Base-by-base conservation (phyloP, 2,113 vertebrate genomes). In the Sisor rabdophorus region DNA sequence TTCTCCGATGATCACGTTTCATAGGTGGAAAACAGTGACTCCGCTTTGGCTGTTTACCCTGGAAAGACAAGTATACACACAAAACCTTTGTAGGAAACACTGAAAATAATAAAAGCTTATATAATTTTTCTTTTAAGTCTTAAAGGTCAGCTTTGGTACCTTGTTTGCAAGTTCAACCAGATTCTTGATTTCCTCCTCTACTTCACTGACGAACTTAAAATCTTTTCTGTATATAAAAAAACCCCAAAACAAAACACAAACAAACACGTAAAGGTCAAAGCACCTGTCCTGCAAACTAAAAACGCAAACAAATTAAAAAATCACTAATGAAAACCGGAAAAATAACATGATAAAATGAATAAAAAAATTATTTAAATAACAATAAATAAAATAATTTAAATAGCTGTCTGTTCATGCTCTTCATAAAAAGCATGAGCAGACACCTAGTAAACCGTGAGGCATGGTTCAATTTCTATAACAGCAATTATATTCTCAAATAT, bases 1-100 rank as follows among this genome's bases (percentile, higher is more conserved):
- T 90, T 82, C 93, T 93, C 30, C 97, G 93, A 76, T 97, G 96
- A 59, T 98, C 95, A 87, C 96, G 86, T 88, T 97, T 99, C 97
- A 99, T 98, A 17, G 96, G 95, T 10, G 94, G 94, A 84, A 96
- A 99, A 85, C 93, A 93, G 83, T 98, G 94, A 87, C 93, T 97
- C 85, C 93, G 93, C 88, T 95, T 98, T 10, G 84, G 78, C 79
- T 92, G 93, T 79, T 97, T 99, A 65, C 96, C 95, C 96, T 98
- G 24, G 80, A 55, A 67, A 30, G 36, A 44, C 17, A 32, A n/a
- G 54, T n/a, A 32, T 3, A 40, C 12, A 75, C 11, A 61, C 32
- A 4, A 50, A 19, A 13, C 22, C 2, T 17, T 20, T 8, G 10
- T n/a, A 91, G 11, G 1, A 73, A 69, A 73, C 26, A 70, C 2